Evolutionary conservation across 2,888 invertebrate species (phyloP).

Genomic region (Chrysomela aeneicollis): DNA sequence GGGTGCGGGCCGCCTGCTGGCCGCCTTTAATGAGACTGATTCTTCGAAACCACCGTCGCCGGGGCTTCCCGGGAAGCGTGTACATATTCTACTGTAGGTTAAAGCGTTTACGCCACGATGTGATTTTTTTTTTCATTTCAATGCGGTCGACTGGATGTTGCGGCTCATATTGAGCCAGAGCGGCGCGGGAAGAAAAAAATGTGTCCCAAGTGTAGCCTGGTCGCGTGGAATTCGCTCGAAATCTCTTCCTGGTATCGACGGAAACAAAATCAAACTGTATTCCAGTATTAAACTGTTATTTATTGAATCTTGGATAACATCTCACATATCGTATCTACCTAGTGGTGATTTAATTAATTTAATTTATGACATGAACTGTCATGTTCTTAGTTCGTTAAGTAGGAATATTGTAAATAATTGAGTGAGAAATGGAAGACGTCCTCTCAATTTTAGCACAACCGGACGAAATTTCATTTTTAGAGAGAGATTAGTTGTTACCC

Average conservation of each 20-base stretch:
- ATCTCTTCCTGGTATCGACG: constrained; percentile 13
- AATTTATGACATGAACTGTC: background rate
- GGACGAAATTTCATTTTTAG: constrained; percentile 42
- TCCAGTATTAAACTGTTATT: constrained; percentile 31
- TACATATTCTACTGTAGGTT: constrained; percentile 38
- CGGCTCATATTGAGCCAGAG: constrained; percentile 52
- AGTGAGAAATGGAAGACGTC: constrained; percentile 16
- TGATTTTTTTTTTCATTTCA: too few relatives aligned
- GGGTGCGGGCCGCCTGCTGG: constrained; percentile 38
- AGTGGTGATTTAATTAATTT: constrained; percentile 17
- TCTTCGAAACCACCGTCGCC: constrained; percentile 35
- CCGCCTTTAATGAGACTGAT: constrained; percentile 59
- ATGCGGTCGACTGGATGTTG: too few relatives aligned
- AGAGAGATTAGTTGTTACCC: constrained; percentile 51
- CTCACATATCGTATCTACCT: constrained; percentile 33
- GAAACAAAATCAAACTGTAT: constrained; percentile 19
- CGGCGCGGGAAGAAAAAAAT: too few relatives aligned
- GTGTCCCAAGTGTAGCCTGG: too few relatives aligned
- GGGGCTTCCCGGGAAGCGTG: constrained; percentile 21
- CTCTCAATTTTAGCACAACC: constrained; percentile 32
- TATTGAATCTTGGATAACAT: constrained; percentile 22
- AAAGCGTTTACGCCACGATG: constrained; percentile 39
- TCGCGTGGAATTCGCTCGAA: too few relatives aligned
- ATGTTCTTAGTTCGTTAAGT: constrained; percentile 27
- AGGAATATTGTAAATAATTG: constrained; percentile 45